Evolutionary conservation across 2,888 invertebrate genomes (phyloP).

Genomic region (Sclerodermus sp.): DNA sequence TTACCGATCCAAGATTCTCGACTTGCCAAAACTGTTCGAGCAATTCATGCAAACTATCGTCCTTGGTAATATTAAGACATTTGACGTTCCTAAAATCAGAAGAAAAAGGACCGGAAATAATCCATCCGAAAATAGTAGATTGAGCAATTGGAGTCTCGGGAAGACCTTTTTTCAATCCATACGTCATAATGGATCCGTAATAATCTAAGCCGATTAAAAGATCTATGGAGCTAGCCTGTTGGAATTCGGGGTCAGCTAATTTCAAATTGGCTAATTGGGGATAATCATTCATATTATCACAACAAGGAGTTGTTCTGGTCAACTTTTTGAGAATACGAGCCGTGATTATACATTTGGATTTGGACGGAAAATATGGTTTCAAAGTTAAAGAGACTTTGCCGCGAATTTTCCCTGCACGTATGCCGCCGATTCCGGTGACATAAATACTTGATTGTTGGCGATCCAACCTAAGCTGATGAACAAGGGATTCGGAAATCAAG

Average conservation of each 20-base stretch:
- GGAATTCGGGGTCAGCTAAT: constrained; percentile 3
- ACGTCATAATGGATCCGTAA: constrained; percentile 1
- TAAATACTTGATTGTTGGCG: neutral
- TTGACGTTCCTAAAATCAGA: neutral
- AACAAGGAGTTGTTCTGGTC: neutral
- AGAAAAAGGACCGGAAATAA: neutral
- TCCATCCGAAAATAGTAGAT: constrained; percentile 9
- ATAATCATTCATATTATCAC: neutral
- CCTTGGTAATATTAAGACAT: neutral
- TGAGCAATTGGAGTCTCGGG: constrained; percentile 6
- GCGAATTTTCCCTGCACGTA: neutral
- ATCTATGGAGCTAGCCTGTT: neutral
- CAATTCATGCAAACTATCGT: neutral
- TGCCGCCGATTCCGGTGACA: neutral
- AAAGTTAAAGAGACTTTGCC: neutral
- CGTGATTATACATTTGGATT: neutral
- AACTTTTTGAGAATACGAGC: neutral
- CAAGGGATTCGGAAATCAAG: neutral
- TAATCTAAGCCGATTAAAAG: constrained; percentile 5
- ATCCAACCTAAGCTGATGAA: neutral
- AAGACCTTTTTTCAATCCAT: neutral
- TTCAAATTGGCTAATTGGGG: neutral
- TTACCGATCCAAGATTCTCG: neutral
- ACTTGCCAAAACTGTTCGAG: neutral
- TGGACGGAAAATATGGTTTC: neutral